Evolutionary conservation across 2,113 vertebrate genomes (phyloP).

Genomic region (Callipepla californica): DNA sequence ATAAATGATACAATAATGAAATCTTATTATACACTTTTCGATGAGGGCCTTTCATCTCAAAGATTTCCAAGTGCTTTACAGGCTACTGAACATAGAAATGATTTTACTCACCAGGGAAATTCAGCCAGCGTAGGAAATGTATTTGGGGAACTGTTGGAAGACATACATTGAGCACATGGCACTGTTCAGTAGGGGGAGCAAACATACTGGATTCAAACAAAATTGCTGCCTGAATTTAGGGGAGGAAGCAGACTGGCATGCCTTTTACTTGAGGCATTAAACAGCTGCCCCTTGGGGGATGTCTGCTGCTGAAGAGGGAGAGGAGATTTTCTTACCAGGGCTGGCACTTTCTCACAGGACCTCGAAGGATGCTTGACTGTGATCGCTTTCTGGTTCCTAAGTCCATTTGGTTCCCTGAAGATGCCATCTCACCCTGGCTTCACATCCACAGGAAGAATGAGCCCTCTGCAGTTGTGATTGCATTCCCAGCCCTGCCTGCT

Average conservation of each 20-base stretch:
- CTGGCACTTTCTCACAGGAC: constrained; percentile 11
- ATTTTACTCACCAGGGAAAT: constrained; percentile 32
- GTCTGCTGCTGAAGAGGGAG: neutral
- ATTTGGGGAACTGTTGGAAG: constrained; percentile 13
- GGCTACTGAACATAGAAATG: constrained; percentile 38
- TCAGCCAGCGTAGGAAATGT: neutral
- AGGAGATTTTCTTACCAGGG: neutral
- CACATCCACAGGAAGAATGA: neutral
- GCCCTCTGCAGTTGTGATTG: neutral
- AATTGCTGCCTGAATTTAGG: neutral
- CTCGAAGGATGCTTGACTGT: neutral
- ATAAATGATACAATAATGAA: constrained; percentile 61
- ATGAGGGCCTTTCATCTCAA: constrained; percentile 62
- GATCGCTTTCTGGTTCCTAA: neutral
- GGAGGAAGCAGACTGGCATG: neutral
- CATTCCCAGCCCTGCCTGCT: neutral
- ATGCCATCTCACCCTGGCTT: neutral
- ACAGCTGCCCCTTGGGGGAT: neutral
- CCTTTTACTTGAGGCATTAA: constrained; percentile 4
- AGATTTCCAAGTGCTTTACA: constrained; percentile 37
- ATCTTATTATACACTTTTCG: constrained; percentile 37
- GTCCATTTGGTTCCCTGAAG: constrained; percentile 12
- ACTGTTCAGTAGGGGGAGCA: constrained; percentile 24
- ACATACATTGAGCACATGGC: neutral
- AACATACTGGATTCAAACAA: neutral